Evolutionary conservation across 2,797 vertebrate species (phyloP), one percentile per base, ranked within the genome.

Genomic region (Balearica regulorum): DNA sequence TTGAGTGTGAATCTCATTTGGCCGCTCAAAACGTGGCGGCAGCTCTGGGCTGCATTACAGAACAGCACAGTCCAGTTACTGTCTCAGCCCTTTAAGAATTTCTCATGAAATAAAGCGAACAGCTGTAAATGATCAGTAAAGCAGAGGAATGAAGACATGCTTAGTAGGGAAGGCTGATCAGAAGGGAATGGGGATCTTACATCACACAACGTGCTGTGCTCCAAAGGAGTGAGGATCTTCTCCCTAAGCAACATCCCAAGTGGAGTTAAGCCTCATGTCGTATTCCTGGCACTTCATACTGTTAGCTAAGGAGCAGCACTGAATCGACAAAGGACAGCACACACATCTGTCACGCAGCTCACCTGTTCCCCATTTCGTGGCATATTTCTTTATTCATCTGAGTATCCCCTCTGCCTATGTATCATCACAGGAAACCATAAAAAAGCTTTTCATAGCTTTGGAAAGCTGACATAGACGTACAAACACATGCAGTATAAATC

Each of bases 51-150:
- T 92, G 90, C 72, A 26, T 62, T 87, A 90, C 73, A 54, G 88
- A 86, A 65, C 53, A 65, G 65, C 9, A 10, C 81, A 75, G 89
- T 20, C 51, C 90, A 41, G 72, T 83, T 17, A 48, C 68, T 89
- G 78, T 46, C 88, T 90, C 85, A 86, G 85, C 49, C 87, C 87
- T 77, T 72, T n/a, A 78, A 71, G 79, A 71, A 75, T 76, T 70
- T 55, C 87, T 81, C 92, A 55, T 53, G 76, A 93, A 96, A 78
- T 73, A 53, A 75, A 81, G 79, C 12, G 4, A 95, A 93, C 93
- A 96, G 89, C 93, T 97, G 94, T 78, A 88, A 92, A 92, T 66
- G 72, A 96, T 94, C 90, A 95, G 90, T 10, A 72, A 80, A 78
- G 72, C 5, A 0, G 54, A 75, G 43, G 57, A 87, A 94, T 85